Evolutionary conservation across 2,113 vertebrate genomes (phyloP).

Genomic region (Oryzias melastigma): DNA sequence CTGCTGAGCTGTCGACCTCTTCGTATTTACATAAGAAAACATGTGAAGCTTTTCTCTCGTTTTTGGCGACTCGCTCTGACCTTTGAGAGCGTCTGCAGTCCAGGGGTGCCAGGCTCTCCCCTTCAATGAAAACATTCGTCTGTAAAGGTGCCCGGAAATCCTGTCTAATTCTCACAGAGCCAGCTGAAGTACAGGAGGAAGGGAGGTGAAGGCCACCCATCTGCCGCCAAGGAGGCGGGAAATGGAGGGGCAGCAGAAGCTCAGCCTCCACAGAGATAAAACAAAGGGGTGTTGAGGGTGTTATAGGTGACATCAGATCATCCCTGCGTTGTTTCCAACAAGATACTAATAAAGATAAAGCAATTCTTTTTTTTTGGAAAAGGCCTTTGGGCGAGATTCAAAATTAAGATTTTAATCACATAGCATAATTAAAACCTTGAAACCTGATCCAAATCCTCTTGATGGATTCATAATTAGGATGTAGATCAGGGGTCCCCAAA

Average conservation of each 20-base stretch:
- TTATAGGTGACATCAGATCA: too few species aligned
- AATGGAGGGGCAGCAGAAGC: not conserved
- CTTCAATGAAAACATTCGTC: not conserved
- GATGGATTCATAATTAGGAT: not conserved
- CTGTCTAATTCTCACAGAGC: constrained; percentile 41
- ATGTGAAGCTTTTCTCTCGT: not conserved
- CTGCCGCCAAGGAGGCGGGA: not conserved
- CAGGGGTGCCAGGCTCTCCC: not conserved
- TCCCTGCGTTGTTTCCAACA: not conserved
- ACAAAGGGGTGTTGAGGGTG: too few species aligned
- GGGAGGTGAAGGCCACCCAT: constrained; percentile 25
- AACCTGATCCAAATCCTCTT: not conserved
- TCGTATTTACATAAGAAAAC: not conserved
- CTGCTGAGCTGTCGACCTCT: not conserved
- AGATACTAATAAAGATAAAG: not conserved
- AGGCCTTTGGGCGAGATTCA: not conserved
- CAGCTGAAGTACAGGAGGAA: constrained; percentile 16
- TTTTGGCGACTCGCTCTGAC: constrained; percentile 26
- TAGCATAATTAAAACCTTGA: not conserved
- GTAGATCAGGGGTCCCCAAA: not conserved
- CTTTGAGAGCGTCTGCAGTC: constrained; percentile 9
- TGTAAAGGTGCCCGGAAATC: constrained; percentile 27
- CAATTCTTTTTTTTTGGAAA: not conserved
- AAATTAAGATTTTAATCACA: not conserved
- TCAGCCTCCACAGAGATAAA: not conserved